Base-by-base conservation (phyloP, 2,797 vertebrate species). In the Nannoperca obscura region DNA sequence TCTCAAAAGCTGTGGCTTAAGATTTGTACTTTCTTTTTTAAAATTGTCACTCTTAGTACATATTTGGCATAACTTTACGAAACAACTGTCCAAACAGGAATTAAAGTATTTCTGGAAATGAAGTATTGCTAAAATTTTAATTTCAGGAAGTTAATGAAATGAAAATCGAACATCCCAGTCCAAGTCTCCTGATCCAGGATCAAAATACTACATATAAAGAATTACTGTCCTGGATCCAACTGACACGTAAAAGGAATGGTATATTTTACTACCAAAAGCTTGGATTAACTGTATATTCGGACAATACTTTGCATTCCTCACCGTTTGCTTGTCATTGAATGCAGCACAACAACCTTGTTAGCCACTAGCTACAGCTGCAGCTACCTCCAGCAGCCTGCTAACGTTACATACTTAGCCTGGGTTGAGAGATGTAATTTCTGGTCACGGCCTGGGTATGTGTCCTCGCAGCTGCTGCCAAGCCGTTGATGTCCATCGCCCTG, bases 341-440 rank as follows among this genome's bases (percentile, higher is more conserved):
- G 77, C 42, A 66, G 27, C 85, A 74, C 42, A 49, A 44, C 77
- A 88, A 68, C 69, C 81, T 66, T 65, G 77, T 22, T 66, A 85
- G 62, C 74, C 13, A 30, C 13, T 44, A 72, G 69, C 81, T 68
- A 36, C 19, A 34, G 14, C 58, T 44, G 63, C n/a, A 76, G 75
- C 68, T 81, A 60, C 0, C 17, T 47, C 7, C 13, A 52, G 50
- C 57, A 73, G 44, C 47, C 15, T 46, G 67, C 53, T 78, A 87
- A 71, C 30, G 27, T 20, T 50, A 91, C 95, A 49, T 92, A 96
- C 96, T 96, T 59, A 96, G 94, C 87, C 96, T 84, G 6, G 96
- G 96, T 59, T 96, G 96, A 50, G 96, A 96, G 87, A 96, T 95
- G 93, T 96, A 96, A 78, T 96, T 96, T 87, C 96, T 92, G 74